These are phyloP conservation scores for Trochalopteron elliotii DNA, from an alignment of 2,113 vertebrate genomes.

Conservation along the genomic window DNA sequence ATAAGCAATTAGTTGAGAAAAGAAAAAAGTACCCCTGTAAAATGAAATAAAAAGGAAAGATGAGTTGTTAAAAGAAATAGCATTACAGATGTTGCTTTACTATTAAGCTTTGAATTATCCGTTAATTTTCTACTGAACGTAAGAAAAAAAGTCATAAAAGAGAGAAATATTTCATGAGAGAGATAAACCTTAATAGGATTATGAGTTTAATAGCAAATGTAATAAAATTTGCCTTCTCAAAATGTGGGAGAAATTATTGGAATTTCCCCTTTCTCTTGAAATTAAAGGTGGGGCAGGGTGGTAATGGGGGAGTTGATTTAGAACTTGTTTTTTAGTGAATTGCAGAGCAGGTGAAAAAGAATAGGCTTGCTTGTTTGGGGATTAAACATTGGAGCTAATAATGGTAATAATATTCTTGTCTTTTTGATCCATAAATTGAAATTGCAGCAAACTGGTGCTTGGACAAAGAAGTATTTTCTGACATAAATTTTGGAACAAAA, in stretches of 20 bases:
- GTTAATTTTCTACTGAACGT: background rate
- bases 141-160: background rate
- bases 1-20: background rate
- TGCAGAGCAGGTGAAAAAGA: background rate
- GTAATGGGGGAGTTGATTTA: background rate
- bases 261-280: background rate
- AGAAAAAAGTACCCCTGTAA: background rate
- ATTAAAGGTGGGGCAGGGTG: background rate
- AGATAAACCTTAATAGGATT: background rate
- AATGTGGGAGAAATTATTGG: background rate
- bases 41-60: background rate
- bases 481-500: background rate
- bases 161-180: background rate
- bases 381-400: background rate
- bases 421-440: background rate
- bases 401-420: background rate
- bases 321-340: background rate
- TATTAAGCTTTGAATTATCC: background rate
- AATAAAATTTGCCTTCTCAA: background rate
- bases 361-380: background rate
- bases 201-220: background rate
- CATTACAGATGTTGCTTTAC: background rate
- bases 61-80: background rate
- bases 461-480: background rate
- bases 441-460: background rate